These are phyloP conservation scores for Dipodomys stephensi DNA, from an alignment of 2,113 vertebrate genomes.

Conservation along the genomic window DNA sequence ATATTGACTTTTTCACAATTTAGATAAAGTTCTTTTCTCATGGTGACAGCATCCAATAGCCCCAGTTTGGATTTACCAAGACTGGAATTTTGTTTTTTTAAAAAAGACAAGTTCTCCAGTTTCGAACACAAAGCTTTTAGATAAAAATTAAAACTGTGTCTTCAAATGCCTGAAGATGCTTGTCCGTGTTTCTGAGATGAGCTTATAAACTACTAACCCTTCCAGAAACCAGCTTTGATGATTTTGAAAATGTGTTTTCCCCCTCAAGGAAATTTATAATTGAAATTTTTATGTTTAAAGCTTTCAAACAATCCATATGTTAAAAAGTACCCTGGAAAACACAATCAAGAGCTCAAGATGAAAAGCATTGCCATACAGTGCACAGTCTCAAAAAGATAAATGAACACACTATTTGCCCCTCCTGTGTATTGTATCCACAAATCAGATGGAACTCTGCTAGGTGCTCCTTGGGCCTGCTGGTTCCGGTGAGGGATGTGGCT, in stretches of 20 bases:
- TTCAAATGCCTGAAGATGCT: conserved; percentile 25
- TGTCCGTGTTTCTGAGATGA: conserved; percentile 26
- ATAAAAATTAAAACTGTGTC: conserved; percentile 27
- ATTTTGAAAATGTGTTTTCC: conserved; percentile 11
- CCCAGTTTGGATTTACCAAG: not conserved
- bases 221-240: conserved; percentile 14
- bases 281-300: not conserved
- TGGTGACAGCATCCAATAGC: not conserved
- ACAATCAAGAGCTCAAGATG: not conserved
- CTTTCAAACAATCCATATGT: not conserved
- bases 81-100: conserved; percentile 22
- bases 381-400: not conserved
- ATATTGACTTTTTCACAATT: conserved; percentile 26
- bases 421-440: not conserved
- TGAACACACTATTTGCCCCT: not conserved
- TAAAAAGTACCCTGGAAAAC: not conserved
- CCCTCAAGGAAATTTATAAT: not conserved
- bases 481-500: not conserved
- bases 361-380: not conserved
- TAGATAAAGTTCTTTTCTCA: not conserved
- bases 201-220: not conserved
- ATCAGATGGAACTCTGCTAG: not conserved
- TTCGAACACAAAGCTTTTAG: conserved; percentile 40
- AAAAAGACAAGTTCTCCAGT: conserved; percentile 19
- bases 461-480: not conserved